Percentiles rank a stretch among this genome's conserved stretches.
phyloP scores from a whole-genome alignment of 2,797 vertebrate genomes.

The Periparus ater region DNA sequence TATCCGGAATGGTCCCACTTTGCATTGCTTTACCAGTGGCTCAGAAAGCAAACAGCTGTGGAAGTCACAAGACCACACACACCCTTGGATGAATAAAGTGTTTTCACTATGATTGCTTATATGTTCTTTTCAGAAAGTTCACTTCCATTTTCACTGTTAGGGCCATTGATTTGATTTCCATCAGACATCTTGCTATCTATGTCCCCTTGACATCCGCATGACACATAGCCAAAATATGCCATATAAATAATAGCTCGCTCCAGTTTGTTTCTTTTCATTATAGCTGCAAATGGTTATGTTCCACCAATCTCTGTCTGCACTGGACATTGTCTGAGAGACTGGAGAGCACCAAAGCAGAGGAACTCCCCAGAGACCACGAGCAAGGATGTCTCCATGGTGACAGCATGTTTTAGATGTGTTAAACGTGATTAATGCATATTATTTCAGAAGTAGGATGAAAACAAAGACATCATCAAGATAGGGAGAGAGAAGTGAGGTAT shows the following conservation, averaged over 20 bases:
- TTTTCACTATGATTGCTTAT: background rate
- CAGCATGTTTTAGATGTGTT: background rate
- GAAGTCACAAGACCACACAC: background rate
- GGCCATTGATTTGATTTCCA: background rate
- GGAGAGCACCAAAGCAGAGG: background rate
- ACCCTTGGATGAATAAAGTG: background rate
- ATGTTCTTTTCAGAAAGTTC: background rate
- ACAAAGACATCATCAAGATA: background rate
- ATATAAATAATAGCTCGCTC: background rate
- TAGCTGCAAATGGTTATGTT: background rate
- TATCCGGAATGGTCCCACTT: background rate
- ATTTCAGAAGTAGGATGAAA: background rate
- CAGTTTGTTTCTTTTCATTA: background rate
- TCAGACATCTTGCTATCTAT: background rate
- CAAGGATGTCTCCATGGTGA: background rate
- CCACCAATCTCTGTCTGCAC: background rate
- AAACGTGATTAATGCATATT: background rate
- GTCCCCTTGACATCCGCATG: background rate
- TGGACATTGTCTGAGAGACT: background rate
- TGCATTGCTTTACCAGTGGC: background rate
- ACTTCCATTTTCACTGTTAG: background rate
- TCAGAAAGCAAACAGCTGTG: constrained; percentile 15
- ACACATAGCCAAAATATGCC: background rate
- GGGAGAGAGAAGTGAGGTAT: background rate
- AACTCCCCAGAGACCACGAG: background rate